Percentiles rank a stretch among this genome's conserved stretches.
Conservation (phyloP, 1,140 invertebrate species). For the Lepidurus apus region DNA sequence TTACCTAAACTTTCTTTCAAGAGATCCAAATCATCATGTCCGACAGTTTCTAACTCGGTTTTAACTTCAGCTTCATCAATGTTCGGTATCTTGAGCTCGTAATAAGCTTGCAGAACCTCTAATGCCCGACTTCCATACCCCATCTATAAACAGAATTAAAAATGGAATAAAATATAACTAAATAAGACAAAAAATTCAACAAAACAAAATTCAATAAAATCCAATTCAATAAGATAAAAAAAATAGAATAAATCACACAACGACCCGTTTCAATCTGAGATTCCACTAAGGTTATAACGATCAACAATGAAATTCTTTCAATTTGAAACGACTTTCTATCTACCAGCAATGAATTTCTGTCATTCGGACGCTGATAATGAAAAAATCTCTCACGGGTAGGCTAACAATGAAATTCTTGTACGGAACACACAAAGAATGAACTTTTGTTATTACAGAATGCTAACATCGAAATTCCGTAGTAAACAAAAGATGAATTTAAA, state of each 20-base stretch:
- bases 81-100: slow-evolving; percentile 70
- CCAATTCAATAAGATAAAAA: slow-evolving; percentile 15
- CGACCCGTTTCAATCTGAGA: neutral
- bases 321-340: too few species aligned
- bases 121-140: slow-evolving; percentile 88
- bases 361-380: too few species aligned
- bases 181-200: slow-evolving; percentile 35
- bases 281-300: too few species aligned
- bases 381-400: too few species aligned
- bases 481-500: too few species aligned
- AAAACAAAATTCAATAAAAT: slow-evolving; percentile 27
- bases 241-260: slow-evolving; percentile 26
- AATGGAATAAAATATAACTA: slow-evolving; percentile 26
- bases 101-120: slow-evolving; percentile 79
- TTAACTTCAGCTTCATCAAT: slow-evolving; percentile 54
- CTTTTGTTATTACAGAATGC: too few species aligned
- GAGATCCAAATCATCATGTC: slow-evolving; percentile 54
- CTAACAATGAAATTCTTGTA: too few species aligned
- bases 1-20: slow-evolving; percentile 57
- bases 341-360: too few species aligned
- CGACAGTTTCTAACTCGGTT: slow-evolving; percentile 40
- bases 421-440: too few species aligned
- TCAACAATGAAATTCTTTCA: too few species aligned
- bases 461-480: too few species aligned
- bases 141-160: slow-evolving; percentile 59